Percentiles rank a stretch among this genome's conserved stretches.
phyloP scores from a whole-genome alignment of 92 coral and sea anemone genomes.

The Porites evermanni region DNA sequence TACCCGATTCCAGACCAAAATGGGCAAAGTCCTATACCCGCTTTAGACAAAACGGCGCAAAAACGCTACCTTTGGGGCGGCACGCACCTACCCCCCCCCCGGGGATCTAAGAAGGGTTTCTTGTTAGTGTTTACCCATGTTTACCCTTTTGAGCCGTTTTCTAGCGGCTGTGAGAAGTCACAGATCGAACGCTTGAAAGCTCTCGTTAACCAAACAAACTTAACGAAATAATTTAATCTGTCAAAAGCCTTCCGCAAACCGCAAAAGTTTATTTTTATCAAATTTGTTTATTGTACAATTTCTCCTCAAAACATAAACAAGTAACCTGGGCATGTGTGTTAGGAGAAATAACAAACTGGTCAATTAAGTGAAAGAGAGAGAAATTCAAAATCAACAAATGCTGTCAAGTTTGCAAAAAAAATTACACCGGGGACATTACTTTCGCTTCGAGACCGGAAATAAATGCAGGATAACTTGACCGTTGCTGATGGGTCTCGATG shows the following conservation, averaged over 20 bases:
- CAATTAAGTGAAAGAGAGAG: neutral
- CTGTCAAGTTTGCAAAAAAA: neutral
- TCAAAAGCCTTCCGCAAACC: constrained; percentile 34
- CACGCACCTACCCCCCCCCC: no score
- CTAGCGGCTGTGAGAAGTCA: neutral
- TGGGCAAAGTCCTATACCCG: neutral
- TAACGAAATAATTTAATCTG: constrained; percentile 33
- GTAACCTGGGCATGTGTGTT: neutral
- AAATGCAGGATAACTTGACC: no score
- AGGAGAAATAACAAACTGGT: neutral
- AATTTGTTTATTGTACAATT: neutral
- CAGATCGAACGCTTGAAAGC: neutral
- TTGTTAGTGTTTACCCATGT: constrained; percentile 19
- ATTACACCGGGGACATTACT: neutral
- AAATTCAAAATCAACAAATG: neutral
- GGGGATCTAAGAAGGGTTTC: neutral
- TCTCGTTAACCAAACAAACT: constrained; percentile 21
- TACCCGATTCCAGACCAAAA: no score
- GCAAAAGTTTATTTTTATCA: constrained; percentile 37
- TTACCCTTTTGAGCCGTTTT: constrained; percentile 7
- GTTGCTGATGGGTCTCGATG: neutral
- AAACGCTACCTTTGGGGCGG: no score
- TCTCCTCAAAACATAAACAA: neutral
- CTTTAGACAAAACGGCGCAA: no score
- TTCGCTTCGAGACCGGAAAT: no score